A percentile compares a stretch with the other conserved stretches of the same genome.
Conservation (phyloP, 2,797 vertebrate genomes). For the Notoglanidium macrostoma region DNA sequence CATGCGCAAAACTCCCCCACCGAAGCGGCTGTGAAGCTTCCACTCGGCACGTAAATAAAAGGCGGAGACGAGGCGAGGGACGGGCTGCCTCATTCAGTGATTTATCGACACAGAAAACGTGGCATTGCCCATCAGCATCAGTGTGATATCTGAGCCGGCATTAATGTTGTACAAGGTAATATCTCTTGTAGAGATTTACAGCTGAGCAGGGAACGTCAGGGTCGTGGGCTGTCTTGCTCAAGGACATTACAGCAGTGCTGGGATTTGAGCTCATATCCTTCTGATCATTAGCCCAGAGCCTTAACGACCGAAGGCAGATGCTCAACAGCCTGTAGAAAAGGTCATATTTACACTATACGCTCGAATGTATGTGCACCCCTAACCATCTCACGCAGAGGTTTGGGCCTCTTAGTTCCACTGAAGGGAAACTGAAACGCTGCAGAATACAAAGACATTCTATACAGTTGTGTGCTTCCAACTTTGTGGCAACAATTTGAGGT, state of each 20-base stretch:
- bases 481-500: background rate
- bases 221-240: background rate
- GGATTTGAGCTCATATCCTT: background rate
- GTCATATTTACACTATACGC: background rate
- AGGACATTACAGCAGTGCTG: background rate
- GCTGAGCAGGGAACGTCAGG: background rate
- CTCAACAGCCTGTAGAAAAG: background rate
- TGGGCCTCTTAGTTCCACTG: too few relatives aligned
- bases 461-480: background rate
- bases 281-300: background rate
- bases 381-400: background rate
- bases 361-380: background rate
- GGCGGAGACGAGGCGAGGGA: background rate
- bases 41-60: background rate
- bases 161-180: background rate
- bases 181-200: background rate
- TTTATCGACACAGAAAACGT: background rate
- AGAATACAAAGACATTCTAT: background rate
- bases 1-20: constrained; percentile 62
- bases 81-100: background rate
- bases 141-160: background rate
- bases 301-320: background rate
- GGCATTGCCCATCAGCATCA: background rate
- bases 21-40: background rate
- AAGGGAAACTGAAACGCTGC: background rate